Conservation (phyloP, 1,140 invertebrate genomes). For the Samia ricini region DNA sequence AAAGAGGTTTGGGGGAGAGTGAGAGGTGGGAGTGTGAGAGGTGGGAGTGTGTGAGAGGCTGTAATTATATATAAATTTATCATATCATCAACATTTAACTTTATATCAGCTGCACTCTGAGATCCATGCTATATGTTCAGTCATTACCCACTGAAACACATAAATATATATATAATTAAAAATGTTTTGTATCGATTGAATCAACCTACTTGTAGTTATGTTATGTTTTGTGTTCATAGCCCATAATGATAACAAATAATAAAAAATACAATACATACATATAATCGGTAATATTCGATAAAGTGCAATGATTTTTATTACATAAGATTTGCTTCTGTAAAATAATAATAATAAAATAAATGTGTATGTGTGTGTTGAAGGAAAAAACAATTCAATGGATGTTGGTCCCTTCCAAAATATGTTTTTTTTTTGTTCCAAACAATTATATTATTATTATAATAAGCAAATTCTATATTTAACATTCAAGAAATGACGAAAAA, state of each 20-base stretch:
- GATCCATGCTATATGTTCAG: constrained; percentile 74
- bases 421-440: constrained; percentile 61
- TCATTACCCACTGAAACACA: constrained; percentile 66
- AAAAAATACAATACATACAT: constrained; percentile 35
- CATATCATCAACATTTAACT: constrained; percentile 50
- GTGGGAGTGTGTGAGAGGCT: no score
- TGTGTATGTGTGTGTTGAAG: no score
- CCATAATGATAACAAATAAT: constrained; percentile 41
- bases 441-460: no score
- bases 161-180: constrained; percentile 64
- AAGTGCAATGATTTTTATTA: constrained; percentile 45
- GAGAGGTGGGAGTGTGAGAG: no score
- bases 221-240: constrained; percentile 67
- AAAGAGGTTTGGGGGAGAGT: no score
- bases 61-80: no score
- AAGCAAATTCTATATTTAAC: constrained; percentile 41
- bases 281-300: constrained; percentile 43
- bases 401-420: constrained; percentile 74
- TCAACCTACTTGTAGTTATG: constrained; percentile 53
- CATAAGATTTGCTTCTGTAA: not conserved
- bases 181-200: constrained; percentile 67
- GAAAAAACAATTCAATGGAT: constrained; percentile 46
- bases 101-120: constrained; percentile 72
- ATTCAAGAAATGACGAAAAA: constrained; percentile 49
- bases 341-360: not conserved